Percentiles rank a stretch among this genome's conserved stretches.
These are phyloP conservation scores for Tenebrosternarchus preto DNA, from an alignment of 2,113 vertebrate genomes.

Conservation along the genomic window DNA sequence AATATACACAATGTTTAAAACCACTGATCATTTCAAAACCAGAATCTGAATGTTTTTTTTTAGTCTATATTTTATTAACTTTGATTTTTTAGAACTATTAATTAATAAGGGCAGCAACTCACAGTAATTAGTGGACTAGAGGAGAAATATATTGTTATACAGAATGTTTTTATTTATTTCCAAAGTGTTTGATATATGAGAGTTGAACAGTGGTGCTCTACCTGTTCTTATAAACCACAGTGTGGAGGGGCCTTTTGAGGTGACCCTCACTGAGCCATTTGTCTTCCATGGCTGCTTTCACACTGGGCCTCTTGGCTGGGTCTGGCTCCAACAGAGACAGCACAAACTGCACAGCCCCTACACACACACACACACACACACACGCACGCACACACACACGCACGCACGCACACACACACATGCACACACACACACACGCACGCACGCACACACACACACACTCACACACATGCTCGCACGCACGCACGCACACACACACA, in stretches of 20 bases:
- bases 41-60: too few relatives aligned
- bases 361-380: slow-evolving; percentile 18
- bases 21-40: too few relatives aligned
- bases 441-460: neutral
- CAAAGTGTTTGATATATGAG: too few relatives aligned
- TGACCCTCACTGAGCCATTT: slow-evolving; percentile 79
- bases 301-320: slow-evolving; percentile 74
- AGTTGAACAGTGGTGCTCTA: slow-evolving; percentile 49
- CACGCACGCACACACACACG: too few relatives aligned
- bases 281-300: slow-evolving; percentile 78
- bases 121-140: too few relatives aligned
- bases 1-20: too few relatives aligned
- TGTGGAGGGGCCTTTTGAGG: slow-evolving; percentile 67
- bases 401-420: too few relatives aligned
- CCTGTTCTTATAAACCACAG: slow-evolving; percentile 74
- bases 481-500: neutral
- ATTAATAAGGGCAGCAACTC: too few relatives aligned
- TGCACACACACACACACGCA: neutral
- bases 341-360: slow-evolving; percentile 77
- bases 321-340: slow-evolving; percentile 81
- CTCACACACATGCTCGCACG: neutral
- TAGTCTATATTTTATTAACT: too few relatives aligned
- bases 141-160: too few relatives aligned
- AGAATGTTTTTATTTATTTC: too few relatives aligned
- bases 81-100: too few relatives aligned